These are phyloP conservation scores for Leptosomus discolor DNA, from an alignment of 2,113 vertebrate species.

Conservation along the genomic window DNA sequence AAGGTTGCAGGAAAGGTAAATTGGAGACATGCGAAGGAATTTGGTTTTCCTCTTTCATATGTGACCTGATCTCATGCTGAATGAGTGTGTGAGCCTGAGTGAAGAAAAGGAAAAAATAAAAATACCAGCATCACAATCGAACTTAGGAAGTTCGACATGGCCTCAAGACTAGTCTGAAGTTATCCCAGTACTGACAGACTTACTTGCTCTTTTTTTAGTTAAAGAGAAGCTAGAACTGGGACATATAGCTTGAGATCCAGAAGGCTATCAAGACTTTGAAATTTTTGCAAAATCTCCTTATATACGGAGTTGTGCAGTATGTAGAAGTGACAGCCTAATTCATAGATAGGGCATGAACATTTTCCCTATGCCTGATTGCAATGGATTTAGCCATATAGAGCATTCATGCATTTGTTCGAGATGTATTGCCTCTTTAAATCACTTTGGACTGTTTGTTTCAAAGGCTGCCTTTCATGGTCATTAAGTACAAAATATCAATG, in stretches of 20 bases:
- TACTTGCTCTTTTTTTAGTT: neutral
- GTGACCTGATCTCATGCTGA: neutral
- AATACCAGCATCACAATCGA: neutral
- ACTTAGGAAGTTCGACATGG: accelerated
- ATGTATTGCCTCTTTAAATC: constrained; percentile 14
- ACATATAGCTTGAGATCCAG: neutral
- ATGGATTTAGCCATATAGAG: constrained; percentile 49
- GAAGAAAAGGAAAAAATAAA: neutral
- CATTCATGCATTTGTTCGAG: neutral
- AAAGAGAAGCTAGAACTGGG: neutral
- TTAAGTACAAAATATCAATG: neutral
- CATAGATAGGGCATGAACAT: neutral
- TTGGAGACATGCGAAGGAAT: neutral
- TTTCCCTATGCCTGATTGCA: constrained; percentile 5
- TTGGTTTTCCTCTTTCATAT: neutral
- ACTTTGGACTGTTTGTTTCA: neutral
- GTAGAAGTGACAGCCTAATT: neutral
- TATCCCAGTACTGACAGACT: accelerated
- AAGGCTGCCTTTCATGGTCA: neutral
- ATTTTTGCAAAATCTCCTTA: neutral
- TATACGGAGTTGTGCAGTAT: neutral
- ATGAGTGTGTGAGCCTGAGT: neutral
- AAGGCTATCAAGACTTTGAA: neutral
- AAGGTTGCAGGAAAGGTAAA: neutral
- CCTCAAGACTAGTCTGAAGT: neutral